Evolutionary conservation across 2,888 invertebrate species (phyloP), one percentile per base, ranked within the genome.

Genomic region (Notodonta ziczac): DNA sequence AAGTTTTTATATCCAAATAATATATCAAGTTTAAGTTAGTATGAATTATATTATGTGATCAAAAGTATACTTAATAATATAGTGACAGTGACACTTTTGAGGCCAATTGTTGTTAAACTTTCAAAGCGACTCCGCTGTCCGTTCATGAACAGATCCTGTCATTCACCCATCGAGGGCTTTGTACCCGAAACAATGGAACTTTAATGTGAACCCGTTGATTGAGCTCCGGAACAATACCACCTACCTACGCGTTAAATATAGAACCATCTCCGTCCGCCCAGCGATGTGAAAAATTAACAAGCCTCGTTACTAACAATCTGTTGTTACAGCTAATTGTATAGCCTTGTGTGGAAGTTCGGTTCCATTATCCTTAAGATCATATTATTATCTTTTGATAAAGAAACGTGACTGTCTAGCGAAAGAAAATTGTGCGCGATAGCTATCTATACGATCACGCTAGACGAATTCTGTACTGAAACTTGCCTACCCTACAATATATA

Each of bases 221-320:
- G 61, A 67, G 57, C 62, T 46, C 51, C 50, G 57, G 24, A 61
- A 72, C 66, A 73, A 71, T 71, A 13, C 24, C 24, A 24, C 24
- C 24, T 44, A 69, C 46, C 55, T 65, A 67, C 66, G 62, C 48
- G 62, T 57, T 32, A 59, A 58, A 67, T 67, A 77, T 73, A 71
- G 63, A 70, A 69, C 66, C 72, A 76, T 71, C 68, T 68, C 69
- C 68, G 59, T 66, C 62, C 69, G 69, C 57, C 63, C 66, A 69
- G 69, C 68, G 67, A 74, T 51, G 65, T 69, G 71, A 66, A 72
- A 70, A 72, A 76, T 72, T 65, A 72, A 76, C 74, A 72, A 65
- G 74, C 57, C 61, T 44, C 10, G 56, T 24, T 24, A 8, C 5
- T 13, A 44, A 10, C 7, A 40, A 40, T 39, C 40, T 40, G 39